Evolutionary conservation across 2,113 vertebrate species (phyloP).

Genomic region (Mus pahari): DNA sequence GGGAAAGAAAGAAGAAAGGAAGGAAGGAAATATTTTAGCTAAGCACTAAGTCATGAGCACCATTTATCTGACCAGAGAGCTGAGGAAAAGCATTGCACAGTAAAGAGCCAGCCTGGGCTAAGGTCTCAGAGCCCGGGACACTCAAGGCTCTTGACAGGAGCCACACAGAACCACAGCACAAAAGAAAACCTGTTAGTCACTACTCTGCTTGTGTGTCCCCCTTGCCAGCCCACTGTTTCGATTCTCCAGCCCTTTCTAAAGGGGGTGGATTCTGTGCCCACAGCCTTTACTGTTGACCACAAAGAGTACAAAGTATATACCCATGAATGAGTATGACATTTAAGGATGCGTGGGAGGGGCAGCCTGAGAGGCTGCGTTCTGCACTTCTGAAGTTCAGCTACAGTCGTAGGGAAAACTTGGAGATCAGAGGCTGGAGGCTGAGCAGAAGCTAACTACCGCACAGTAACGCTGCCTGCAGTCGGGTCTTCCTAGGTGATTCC

Average conservation of each 20-base stretch:
- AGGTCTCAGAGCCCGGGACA: background rate
- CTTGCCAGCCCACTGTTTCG: background rate
- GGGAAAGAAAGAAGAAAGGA: background rate
- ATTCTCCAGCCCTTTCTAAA: background rate
- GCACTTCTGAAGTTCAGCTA: background rate
- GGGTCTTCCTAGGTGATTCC: background rate
- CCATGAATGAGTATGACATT: background rate
- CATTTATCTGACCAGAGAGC: background rate
- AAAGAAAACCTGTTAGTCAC: background rate
- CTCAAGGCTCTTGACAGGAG: background rate
- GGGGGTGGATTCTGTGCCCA: background rate
- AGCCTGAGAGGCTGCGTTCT: background rate
- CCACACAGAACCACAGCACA: background rate
- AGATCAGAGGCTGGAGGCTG: background rate
- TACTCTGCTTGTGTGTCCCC: background rate
- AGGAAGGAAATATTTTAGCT: background rate
- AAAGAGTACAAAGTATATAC: background rate
- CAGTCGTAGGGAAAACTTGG: background rate
- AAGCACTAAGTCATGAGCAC: background rate
- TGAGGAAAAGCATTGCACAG: background rate
- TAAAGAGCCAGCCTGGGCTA: background rate
- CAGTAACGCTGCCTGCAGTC: background rate
- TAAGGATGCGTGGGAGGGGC: background rate
- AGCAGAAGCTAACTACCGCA: background rate
- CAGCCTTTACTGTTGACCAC: background rate